phyloP scores from a whole-genome alignment of 2,888 invertebrate genomes.

The Eumacrocentrus americanus region DNA sequence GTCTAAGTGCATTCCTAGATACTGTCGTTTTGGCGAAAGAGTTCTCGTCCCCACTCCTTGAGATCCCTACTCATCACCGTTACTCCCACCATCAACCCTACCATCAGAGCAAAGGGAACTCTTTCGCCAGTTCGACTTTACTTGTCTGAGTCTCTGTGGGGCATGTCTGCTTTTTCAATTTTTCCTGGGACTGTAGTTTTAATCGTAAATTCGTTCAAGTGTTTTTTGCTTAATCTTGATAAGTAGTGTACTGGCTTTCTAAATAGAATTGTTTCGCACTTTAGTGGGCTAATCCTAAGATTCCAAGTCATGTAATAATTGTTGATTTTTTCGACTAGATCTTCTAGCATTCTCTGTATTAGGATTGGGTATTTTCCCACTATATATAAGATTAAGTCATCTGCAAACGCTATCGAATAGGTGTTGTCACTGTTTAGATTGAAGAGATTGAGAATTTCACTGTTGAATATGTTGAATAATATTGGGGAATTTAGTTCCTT shows the following conservation, averaged over 20 bases:
- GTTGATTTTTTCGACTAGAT: constrained; percentile 21
- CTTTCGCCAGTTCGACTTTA: no score
- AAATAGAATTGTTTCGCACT: constrained; percentile 31
- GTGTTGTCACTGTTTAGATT: no score
- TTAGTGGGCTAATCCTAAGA: constrained; percentile 23
- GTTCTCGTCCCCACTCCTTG: no score
- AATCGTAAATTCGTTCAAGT: constrained; percentile 25
- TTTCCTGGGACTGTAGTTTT: not conserved
- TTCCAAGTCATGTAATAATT: constrained; percentile 25
- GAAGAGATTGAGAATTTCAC: constrained; percentile 29
- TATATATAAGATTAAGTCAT: constrained; percentile 16
- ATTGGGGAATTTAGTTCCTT: constrained; percentile 33
- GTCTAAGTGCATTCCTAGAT: no score
- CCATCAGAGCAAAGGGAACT: no score
- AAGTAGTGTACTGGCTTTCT: constrained; percentile 18
- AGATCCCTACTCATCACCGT: no score
- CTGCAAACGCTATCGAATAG: constrained; percentile 28
- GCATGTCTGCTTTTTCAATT: no score
- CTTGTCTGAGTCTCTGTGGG: no score
- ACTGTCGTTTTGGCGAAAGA: no score
- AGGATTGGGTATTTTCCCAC: not conserved
- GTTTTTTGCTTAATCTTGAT: not conserved
- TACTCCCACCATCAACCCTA: no score
- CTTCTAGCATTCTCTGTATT: not conserved
- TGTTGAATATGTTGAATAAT: constrained; percentile 32